Conservation (phyloP, 2,797 vertebrate genomes). For the Leuciscus waleckii region DNA sequence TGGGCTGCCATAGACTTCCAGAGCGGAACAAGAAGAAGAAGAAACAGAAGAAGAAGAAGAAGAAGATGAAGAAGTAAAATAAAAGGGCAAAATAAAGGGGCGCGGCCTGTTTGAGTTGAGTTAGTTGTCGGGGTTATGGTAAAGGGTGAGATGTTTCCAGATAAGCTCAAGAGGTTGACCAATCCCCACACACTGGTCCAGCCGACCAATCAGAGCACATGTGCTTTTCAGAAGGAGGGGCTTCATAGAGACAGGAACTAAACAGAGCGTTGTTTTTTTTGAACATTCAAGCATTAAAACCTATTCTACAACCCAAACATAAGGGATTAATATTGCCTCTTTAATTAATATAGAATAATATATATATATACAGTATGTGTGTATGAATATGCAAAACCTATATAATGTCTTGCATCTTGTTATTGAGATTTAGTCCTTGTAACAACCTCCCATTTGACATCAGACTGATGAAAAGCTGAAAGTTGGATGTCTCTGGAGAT, state of each 20-base stretch:
- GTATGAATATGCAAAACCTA: too few relatives aligned
- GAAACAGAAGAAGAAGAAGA: too few relatives aligned
- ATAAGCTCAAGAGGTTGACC: too few relatives aligned
- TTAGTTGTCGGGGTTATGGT: too few relatives aligned
- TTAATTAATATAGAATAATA: not conserved
- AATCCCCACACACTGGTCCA: too few relatives aligned
- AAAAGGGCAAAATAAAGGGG: not conserved
- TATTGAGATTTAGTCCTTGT: constrained; percentile 9
- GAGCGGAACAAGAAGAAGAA: too few relatives aligned
- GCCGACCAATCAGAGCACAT: too few relatives aligned
- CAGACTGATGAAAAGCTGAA: not conserved
- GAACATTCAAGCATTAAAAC: not conserved
- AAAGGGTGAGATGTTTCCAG: too few relatives aligned
- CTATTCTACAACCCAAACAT: not conserved
- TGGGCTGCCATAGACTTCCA: too few relatives aligned
- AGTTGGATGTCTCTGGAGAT: constrained; percentile 5
- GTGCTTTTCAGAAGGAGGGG: too few relatives aligned
- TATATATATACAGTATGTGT: not conserved
- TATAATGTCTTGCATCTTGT: not conserved
- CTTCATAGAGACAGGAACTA: too few relatives aligned
- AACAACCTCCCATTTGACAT: not conserved
- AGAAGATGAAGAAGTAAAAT: too few relatives aligned
- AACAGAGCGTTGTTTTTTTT: not conserved
- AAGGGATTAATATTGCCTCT: not conserved
- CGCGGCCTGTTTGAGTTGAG: not conserved